These are phyloP conservation scores for Monopis laevigella DNA, from an alignment of 2,888 invertebrate genomes.

Conservation along the genomic window DNA sequence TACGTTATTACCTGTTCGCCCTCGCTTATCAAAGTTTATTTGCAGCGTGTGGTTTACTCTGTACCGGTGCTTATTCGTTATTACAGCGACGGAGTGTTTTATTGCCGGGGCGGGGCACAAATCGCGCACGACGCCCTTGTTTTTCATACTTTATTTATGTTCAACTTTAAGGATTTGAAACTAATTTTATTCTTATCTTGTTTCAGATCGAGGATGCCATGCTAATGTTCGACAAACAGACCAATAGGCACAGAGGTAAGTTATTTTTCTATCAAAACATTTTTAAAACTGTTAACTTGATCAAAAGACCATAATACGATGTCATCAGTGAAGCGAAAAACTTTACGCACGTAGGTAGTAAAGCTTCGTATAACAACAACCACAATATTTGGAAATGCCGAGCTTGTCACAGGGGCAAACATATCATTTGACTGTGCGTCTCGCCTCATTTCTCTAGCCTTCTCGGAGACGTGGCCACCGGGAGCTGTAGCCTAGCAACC, in stretches of 20 bases:
- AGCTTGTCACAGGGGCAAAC: slow-evolving; percentile 41
- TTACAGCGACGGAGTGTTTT: slow-evolving; percentile 65
- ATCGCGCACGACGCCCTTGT: slow-evolving; percentile 57
- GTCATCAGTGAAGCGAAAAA: slow-evolving; percentile 18
- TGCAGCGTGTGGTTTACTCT: slow-evolving; percentile 67
- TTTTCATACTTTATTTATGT: slow-evolving; percentile 49
- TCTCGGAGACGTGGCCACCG: slow-evolving; percentile 44
- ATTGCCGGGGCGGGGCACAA: slow-evolving; percentile 60
- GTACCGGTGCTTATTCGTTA: slow-evolving; percentile 66
- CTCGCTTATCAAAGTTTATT: slow-evolving; percentile 68
- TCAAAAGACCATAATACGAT: too few species aligned
- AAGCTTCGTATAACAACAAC: slow-evolving; percentile 22
- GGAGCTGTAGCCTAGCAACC: slow-evolving; percentile 49
- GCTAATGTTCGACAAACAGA: slow-evolving; percentile 99
- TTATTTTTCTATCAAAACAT: slow-evolving; percentile 21
- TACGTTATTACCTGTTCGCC: slow-evolving; percentile 68
- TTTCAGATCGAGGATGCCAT: slow-evolving; percentile 99
- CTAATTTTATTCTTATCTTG: slow-evolving; percentile 56
- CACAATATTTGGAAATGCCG: slow-evolving; percentile 34
- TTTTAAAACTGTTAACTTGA: too few species aligned
- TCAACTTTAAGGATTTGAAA: slow-evolving; percentile 44
- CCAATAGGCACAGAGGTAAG: slow-evolving; percentile 99
- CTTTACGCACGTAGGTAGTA: neutral
- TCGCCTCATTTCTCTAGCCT: slow-evolving; percentile 47
- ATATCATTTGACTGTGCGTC: slow-evolving; percentile 44